Evolutionary conservation across 2,113 vertebrate genomes (phyloP).

Genomic region (Psilopsiagon aymara): DNA sequence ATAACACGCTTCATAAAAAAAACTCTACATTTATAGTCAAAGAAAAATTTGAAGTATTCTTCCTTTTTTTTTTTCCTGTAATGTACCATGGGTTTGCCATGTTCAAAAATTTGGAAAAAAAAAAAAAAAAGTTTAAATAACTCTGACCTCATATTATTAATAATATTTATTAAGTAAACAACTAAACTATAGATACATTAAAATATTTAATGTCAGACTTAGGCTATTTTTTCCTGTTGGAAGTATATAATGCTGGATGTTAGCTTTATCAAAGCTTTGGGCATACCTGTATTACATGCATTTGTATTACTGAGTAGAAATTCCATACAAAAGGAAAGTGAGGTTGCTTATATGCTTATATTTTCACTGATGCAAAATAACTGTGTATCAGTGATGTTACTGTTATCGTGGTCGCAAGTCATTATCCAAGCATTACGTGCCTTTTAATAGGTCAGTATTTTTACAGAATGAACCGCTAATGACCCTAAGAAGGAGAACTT

Average conservation of each 20-base stretch:
- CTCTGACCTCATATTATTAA: background rate
- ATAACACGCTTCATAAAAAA: background rate
- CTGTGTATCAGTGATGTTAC: background rate
- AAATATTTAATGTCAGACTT: background rate
- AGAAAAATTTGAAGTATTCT: background rate
- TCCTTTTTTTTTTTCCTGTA: background rate
- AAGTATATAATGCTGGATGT: background rate
- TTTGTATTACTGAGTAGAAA: background rate
- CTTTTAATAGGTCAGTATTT: background rate
- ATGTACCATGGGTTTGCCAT: background rate
- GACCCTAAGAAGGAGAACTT: background rate
- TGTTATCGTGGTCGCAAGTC: background rate
- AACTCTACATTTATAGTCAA: fast-evolving
- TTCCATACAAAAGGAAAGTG: background rate
- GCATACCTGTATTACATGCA: background rate
- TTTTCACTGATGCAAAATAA: background rate
- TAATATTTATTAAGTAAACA: background rate
- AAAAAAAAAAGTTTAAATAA: background rate
- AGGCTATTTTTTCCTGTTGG: background rate
- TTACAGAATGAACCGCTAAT: background rate
- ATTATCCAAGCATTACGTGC: background rate
- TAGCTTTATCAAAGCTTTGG: background rate
- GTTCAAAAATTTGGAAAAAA: background rate
- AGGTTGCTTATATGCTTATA: background rate
- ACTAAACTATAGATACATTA: background rate